Percentiles rank a stretch among this genome's conserved stretches.
These are phyloP conservation scores for Liasis olivaceus DNA, from an alignment of 2,797 vertebrate genomes.

Conservation along the genomic window DNA sequence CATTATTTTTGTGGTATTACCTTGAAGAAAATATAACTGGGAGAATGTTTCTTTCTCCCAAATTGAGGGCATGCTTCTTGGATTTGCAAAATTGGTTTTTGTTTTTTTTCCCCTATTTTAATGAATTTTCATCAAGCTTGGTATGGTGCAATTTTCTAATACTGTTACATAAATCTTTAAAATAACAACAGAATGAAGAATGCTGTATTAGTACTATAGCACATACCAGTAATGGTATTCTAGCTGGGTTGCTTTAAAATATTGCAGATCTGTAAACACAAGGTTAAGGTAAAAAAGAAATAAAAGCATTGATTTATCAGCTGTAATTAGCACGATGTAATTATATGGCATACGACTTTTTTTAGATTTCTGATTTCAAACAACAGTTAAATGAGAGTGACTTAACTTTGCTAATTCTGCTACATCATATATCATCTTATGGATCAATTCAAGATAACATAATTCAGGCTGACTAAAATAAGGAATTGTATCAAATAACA, in stretches of 20 bases:
- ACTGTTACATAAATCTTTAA: slow-evolving; percentile 21
- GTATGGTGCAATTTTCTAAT: slow-evolving; percentile 1
- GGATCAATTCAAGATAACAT: background rate
- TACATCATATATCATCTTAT: background rate
- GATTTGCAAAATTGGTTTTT: background rate
- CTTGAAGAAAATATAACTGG: background rate
- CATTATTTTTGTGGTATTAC: background rate
- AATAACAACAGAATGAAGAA: slow-evolving; percentile 44
- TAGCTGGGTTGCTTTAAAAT: background rate
- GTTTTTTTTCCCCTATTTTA: background rate
- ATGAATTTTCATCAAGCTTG: background rate
- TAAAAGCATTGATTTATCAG: background rate
- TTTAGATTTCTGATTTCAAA: slow-evolving; percentile 56
- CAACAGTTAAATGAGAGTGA: background rate
- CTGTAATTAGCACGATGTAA: background rate
- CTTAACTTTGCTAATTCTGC: slow-evolving; percentile 8
- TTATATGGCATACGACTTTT: slow-evolving; percentile 33
- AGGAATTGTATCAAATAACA: background rate
- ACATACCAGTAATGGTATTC: slow-evolving; percentile 21
- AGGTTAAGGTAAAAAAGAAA: slow-evolving; percentile 29
- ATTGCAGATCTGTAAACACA: slow-evolving; percentile 39
- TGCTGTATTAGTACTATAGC: slow-evolving; percentile 34
- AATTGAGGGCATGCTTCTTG: background rate
- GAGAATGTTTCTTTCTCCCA: slow-evolving; percentile 13
- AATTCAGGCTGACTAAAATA: background rate